Conservation (phyloP, 2,888 invertebrate genomes). For the Cryptus viduatorius region DNA sequence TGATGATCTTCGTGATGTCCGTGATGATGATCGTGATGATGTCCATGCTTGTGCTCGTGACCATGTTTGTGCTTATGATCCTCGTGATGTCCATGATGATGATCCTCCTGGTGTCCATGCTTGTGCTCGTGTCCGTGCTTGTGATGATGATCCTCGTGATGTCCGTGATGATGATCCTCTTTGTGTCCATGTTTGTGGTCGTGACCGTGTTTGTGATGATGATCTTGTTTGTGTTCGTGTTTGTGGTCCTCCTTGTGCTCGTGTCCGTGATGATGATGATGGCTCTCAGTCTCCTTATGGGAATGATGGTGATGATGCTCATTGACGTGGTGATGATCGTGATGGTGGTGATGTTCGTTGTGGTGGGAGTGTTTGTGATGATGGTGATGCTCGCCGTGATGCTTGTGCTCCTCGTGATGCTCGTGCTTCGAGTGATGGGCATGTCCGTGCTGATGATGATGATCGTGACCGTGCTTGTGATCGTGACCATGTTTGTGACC, state of each 20-base stretch:
- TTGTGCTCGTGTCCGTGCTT: conserved; percentile 76
- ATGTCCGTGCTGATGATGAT: conserved; percentile 77
- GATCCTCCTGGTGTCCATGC: conserved; percentile 76
- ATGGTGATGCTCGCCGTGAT: conserved; percentile 79
- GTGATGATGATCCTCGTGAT: conserved; percentile 73
- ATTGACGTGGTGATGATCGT: conserved; percentile 80
- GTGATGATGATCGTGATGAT: conserved; percentile 75
- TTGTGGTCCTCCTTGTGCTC: conserved; percentile 80
- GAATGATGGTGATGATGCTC: conserved; percentile 80
- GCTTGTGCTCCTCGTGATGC: conserved; percentile 78
- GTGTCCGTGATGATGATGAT: conserved; percentile 80
- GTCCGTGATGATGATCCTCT: conserved; percentile 71
- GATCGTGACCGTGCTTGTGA: conserved; percentile 76
- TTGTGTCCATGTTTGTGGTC: conserved; percentile 76
- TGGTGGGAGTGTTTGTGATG: conserved; percentile 79
- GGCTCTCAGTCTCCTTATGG: conserved; percentile 79
- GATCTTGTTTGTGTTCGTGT: conserved; percentile 78
- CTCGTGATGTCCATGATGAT: conserved; percentile 75
- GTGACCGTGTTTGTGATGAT: conserved; percentile 79
- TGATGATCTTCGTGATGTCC: conserved; percentile 71
- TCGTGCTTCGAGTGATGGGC: conserved; percentile 78
- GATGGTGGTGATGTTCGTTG: conserved; percentile 80
- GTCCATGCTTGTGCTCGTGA: conserved; percentile 77
- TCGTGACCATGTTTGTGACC: conserved; percentile 72
- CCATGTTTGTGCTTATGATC: conserved; percentile 77